phyloP scores from a whole-genome alignment of 2,797 vertebrate species.

The Rallus crepitans region DNA sequence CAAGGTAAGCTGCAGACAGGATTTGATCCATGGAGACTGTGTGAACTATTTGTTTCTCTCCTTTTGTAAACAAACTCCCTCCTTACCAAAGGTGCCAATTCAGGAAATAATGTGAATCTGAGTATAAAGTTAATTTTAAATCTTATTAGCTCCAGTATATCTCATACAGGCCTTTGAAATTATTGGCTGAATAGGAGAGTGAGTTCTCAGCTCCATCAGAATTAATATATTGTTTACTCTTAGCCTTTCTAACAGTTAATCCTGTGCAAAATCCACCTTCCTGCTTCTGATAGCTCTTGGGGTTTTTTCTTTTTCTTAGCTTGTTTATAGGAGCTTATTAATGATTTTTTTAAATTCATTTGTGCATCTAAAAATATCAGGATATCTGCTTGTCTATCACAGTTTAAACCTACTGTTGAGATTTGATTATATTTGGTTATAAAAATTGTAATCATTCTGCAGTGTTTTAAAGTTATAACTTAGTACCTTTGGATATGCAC shows the following conservation, averaged over 20 bases:
- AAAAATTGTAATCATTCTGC: neutral
- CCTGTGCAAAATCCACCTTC: slow-evolving; percentile 2
- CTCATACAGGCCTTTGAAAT: neutral
- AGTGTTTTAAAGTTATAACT: neutral
- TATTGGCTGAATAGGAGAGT: neutral
- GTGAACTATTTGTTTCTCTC: neutral
- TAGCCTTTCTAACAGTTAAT: neutral
- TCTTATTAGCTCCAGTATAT: neutral
- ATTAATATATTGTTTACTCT: neutral
- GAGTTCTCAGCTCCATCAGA: neutral
- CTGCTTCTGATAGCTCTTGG: neutral
- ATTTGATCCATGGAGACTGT: neutral
- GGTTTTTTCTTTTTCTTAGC: neutral
- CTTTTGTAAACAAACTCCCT: neutral
- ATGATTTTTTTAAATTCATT: neutral
- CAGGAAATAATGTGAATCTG: neutral
- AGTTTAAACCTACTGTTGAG: neutral
- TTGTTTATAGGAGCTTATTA: neutral
- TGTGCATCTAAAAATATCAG: neutral
- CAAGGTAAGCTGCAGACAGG: neutral
- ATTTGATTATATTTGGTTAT: neutral
- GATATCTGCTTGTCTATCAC: neutral
- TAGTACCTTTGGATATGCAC: neutral
- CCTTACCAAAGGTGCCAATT: neutral
- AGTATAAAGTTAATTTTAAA: neutral